Evolutionary conservation across 2,113 vertebrate genomes (phyloP).

Genomic region (Antidorcas marsupialis): DNA sequence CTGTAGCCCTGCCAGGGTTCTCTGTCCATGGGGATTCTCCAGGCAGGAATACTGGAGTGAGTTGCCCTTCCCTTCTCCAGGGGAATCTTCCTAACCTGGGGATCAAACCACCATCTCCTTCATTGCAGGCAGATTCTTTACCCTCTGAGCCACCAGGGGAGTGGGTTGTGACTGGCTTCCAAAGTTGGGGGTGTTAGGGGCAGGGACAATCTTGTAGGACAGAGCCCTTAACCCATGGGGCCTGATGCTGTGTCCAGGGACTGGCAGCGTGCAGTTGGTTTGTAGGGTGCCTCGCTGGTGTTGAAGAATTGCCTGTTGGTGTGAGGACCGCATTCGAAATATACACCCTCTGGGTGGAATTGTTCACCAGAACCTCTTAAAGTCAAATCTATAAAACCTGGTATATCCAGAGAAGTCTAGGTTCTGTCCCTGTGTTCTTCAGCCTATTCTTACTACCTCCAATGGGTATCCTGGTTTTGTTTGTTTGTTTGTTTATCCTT

Average conservation of each 20-base stretch:
- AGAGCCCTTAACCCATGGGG: not conserved
- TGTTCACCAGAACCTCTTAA: not conserved
- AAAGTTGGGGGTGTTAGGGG: not conserved
- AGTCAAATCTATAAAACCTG: not conserved
- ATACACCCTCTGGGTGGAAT: not conserved
- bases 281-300: not conserved
- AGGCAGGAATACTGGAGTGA: not conserved
- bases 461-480: not conserved
- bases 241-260: not conserved
- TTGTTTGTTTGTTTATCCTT: not conserved
- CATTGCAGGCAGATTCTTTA: not conserved
- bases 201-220: not conserved
- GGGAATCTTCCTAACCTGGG: not conserved
- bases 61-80: not conserved
- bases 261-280: not conserved
- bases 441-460: not conserved
- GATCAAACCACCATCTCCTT: rapidly evolving
- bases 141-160: not conserved
- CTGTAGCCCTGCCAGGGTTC: not conserved
- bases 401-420: not conserved
- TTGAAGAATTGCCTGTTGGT: not conserved
- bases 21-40: not conserved
- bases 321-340: not conserved
- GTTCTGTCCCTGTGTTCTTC: not conserved
- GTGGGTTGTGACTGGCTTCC: not conserved